These are phyloP conservation scores for Paraescarpia echinospica DNA, from an alignment of 1,140 invertebrate genomes.

Conservation along the genomic window DNA sequence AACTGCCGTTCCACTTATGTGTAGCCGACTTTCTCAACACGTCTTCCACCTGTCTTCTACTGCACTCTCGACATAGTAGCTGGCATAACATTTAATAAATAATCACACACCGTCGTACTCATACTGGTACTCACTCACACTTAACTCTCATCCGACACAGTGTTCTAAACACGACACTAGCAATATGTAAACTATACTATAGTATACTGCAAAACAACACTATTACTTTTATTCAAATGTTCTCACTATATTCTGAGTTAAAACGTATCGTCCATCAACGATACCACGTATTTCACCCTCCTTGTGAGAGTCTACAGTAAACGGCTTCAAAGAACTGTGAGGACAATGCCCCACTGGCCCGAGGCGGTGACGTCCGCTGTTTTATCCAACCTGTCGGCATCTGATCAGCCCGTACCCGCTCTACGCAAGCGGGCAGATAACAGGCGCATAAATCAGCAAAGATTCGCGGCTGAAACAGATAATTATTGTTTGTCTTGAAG, in stretches of 20 bases:
- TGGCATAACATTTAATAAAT: not conserved
- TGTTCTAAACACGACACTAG: not conserved
- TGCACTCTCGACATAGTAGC: not conserved
- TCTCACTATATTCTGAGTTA: not conserved
- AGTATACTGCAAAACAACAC: not conserved
- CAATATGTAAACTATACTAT: not conserved
- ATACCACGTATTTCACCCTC: not conserved
- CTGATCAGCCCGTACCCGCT: not conserved
- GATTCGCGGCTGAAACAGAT: not conserved
- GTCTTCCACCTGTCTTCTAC: not conserved
- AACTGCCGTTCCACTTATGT: not conserved
- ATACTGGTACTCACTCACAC: not conserved
- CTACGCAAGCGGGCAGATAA: not conserved
- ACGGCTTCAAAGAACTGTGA: not conserved
- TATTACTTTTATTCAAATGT: not conserved
- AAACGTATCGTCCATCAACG: not conserved
- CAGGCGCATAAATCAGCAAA: not conserved
- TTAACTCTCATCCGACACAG: not conserved
- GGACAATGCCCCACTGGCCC: not conserved
- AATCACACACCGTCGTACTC: not conserved
- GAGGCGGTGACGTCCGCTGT: not conserved
- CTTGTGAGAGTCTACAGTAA: not conserved
- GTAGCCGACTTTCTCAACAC: too few relatives aligned
- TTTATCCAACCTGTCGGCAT: not conserved
- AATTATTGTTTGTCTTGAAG: conserved; percentile 1